Evolutionary conservation across 2,113 vertebrate genomes (phyloP), one percentile per base, ranked within the genome.

Genomic region (Xiphophorus maculatus): DNA sequence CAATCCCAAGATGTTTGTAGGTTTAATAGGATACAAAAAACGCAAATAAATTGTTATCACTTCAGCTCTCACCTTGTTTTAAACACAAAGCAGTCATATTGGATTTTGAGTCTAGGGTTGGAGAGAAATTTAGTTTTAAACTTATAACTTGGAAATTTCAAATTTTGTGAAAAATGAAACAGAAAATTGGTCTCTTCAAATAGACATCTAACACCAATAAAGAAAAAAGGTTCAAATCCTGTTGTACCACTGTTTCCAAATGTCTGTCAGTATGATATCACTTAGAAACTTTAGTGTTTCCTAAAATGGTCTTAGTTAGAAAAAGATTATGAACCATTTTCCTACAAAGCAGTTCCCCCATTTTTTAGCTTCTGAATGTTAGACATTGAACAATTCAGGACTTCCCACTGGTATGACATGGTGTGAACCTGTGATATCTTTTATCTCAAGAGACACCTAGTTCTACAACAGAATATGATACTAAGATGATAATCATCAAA

Each of bases 371-470:
- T 69, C 25, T 67, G 66, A 69, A 48, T 63, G 44, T 80, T 22
- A 28, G 60, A 66, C 37, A 27, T 30, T 60, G 32, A 74, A 66
- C 66, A 65, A n/a, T 66, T 48, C 58, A 0, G 0, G 30, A 60
- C 8, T 29, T 33, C 66, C 69, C n/a, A 27, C 17, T 13, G 1
- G 37, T 54, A 22, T 27, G 29, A 66, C 74, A 63, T 69, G 66
- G 70, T 67, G 15, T 84, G 66, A 75, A 70, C 42, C 66, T 60
- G 27, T 29, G 10, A 8, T 60, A 22, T 58, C 74, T 13, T 67
- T 48, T 27, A 19, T 66, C n/a, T 86, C 30, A 51, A 48, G 27
- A 48, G 32, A 61, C 69, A 17, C 32, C 5, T 8, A 25, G 28
- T 27, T 76, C 33, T 28, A 35, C 28, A 44, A 22, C 28, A 27